Evolutionary conservation across 53 echinoderm and acorn worm genomes (phyloP).

Genomic region (Echinometra lucunter): DNA sequence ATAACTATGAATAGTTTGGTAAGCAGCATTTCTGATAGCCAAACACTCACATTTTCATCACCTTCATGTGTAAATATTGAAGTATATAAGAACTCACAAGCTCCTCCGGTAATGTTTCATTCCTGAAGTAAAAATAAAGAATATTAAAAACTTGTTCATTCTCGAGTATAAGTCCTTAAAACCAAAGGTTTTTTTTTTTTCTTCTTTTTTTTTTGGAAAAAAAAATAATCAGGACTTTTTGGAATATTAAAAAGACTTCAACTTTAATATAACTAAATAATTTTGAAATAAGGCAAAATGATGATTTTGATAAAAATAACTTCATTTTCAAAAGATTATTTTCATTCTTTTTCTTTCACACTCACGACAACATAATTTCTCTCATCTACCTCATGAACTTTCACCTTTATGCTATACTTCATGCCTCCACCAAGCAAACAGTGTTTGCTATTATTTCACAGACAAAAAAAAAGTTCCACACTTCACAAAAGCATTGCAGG

Average conservation of each 20-base stretch:
- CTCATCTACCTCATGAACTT: background rate
- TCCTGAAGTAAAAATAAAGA: background rate
- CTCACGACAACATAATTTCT: background rate
- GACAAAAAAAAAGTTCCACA: slow-evolving; percentile 10
- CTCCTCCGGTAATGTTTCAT: background rate
- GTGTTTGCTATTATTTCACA: background rate
- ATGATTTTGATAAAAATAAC: slow-evolving; percentile 3
- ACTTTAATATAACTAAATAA: background rate
- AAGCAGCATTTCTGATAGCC: background rate
- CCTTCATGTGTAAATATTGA: background rate
- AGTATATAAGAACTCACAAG: background rate
- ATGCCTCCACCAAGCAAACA: slow-evolving; percentile 7
- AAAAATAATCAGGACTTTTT: background rate
- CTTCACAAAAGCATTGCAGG: background rate
- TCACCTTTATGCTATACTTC: background rate
- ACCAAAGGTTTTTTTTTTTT: background rate
- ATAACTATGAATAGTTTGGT: background rate
- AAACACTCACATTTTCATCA: background rate
- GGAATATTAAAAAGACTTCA: background rate
- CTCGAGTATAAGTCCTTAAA: background rate
- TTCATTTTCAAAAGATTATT: background rate
- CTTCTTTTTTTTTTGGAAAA: background rate
- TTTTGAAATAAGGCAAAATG: slow-evolving; percentile 28
- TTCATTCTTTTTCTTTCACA: background rate
- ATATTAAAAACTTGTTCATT: background rate